These are phyloP conservation scores for Dichetophora obliterata DNA, from an alignment of 2,888 invertebrate genomes.

Conservation along the genomic window DNA sequence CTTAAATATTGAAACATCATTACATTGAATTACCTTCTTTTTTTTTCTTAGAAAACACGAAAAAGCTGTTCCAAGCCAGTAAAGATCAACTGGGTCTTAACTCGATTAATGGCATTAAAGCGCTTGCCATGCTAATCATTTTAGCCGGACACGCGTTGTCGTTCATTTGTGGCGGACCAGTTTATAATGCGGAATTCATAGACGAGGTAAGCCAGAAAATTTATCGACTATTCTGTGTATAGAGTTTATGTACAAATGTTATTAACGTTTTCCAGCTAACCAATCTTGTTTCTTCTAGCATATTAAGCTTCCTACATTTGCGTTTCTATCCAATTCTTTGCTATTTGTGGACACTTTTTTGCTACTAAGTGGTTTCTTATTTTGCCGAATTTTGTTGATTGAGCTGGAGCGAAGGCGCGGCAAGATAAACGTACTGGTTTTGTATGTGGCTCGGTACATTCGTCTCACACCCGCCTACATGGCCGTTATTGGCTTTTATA, in stretches of 20 bases:
- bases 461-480: conserved; percentile 82
- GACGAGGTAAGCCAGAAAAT: conserved; percentile 50
- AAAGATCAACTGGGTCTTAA: conserved; percentile 75
- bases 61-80: conserved; percentile 62
- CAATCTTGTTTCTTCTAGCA: conserved; percentile 70
- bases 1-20: background rate
- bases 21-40: conserved; percentile 2
- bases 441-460: conserved; percentile 78
- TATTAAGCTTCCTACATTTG: conserved; percentile 73
- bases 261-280: background rate
- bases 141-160: conserved; percentile 77
- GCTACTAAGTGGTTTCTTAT: conserved; percentile 79
- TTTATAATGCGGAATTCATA: conserved; percentile 76
- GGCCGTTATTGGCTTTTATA: conserved; percentile 79
- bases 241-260: no score
- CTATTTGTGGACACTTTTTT: conserved; percentile 81
- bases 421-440: conserved; percentile 74
- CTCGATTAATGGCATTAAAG: conserved; percentile 77
- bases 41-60: conserved; percentile 58
- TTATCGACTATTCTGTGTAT: background rate
- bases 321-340: conserved; percentile 77
- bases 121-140: conserved; percentile 78
- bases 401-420: conserved; percentile 79
- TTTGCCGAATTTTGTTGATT: conserved; percentile 76
- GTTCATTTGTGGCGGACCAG: conserved; percentile 78